Evolutionary conservation across 2,888 invertebrate species (phyloP), one percentile per base, ranked within the genome.

Genomic region (Erebia epiphron): DNA sequence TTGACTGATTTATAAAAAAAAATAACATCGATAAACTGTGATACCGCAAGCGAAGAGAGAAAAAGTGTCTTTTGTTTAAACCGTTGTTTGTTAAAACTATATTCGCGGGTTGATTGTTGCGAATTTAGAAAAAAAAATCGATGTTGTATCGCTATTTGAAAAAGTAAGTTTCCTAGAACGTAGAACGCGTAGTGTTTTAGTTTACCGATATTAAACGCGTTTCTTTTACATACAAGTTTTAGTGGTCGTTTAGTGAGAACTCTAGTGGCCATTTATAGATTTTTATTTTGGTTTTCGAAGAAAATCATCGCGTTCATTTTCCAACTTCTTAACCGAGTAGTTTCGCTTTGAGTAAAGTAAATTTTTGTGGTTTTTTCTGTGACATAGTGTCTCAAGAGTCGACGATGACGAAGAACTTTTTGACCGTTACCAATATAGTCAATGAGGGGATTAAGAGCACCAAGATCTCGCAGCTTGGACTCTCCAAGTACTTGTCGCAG

Each of bases 401-500:
- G 69, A 90, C 89, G 72, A 92, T 93, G 89, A 93, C 92, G 89
- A 94, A 94, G 88, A 94, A 94, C 86, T 94, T 94, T 87, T 88
- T 94, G 85, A 94, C 94, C 77, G 94, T 95, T 73, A 94, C 94
- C 84, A 95, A 90, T 82, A 92, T 93, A 82, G 95, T 96, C 93
- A 95, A 96, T 86, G 96, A 96, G 85, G 96, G 96, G 76, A 94
- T 96, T 84, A 96, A 96, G 86, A 96, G 96, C 83, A 95, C 96
- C 94, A 95, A 96, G 86, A 95, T 96, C 79, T 95, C 95, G 79
- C 95, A 96, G 90, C 93, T 96, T 84, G 96, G 96, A 74, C 92
- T 96, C 75, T 96, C 96, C 78, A 95, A 95, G 86, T 96, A 96
- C 85, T 94, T 96, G 75, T 96, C 96, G 65, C 96, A 96, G 86